Evolutionary conservation across 2,888 invertebrate genomes (phyloP).

Genomic region (Xestia sexstrigata): DNA sequence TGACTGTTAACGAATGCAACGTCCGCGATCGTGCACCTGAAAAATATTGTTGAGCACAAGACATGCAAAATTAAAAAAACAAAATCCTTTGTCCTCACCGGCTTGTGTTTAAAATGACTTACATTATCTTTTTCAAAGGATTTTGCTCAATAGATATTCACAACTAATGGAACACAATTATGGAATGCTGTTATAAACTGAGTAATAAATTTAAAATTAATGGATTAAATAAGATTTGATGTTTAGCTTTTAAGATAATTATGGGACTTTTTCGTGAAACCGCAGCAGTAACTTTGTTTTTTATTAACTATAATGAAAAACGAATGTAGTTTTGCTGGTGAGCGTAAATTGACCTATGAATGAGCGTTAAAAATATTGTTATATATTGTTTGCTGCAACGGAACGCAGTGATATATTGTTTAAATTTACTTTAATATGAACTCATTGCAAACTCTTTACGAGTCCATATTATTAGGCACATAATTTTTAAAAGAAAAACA

Average conservation of each 20-base stretch:
- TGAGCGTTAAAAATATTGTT: too few relatives aligned
- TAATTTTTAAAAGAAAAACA: neutral
- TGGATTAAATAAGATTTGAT: neutral
- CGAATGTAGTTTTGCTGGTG: too few relatives aligned
- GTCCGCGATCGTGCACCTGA: neutral
- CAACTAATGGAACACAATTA: too few relatives aligned
- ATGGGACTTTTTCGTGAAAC: too few relatives aligned
- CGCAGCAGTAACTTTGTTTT: too few relatives aligned
- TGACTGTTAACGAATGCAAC: neutral
- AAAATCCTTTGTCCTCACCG: neutral
- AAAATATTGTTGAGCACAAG: neutral
- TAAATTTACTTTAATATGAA: neutral
- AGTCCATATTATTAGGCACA: neutral
- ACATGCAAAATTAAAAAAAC: neutral
- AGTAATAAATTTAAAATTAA: neutral
- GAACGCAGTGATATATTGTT: too few relatives aligned
- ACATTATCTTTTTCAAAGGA: neutral
- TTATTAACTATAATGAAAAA: too few relatives aligned
- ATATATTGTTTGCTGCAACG: too few relatives aligned
- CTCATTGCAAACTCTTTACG: neutral
- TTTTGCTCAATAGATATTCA: neutral
- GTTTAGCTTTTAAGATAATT: too few relatives aligned
- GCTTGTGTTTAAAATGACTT: neutral
- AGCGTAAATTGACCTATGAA: too few relatives aligned
- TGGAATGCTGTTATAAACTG: neutral